Base-by-base conservation (phyloP, 2,797 vertebrate species). In the Girardinus metallicus region DNA sequence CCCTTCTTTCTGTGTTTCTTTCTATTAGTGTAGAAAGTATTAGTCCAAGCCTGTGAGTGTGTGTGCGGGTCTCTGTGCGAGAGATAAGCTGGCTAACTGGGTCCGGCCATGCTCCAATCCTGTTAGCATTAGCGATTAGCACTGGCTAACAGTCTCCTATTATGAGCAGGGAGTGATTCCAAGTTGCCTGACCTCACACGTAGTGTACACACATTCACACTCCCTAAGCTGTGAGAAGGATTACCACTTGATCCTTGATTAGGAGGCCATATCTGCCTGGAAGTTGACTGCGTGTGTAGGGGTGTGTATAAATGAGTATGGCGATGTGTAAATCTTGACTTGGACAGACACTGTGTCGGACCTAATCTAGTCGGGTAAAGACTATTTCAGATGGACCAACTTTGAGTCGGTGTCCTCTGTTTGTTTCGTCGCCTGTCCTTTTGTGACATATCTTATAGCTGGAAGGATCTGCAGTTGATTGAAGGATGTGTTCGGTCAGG, bases 161-260 rank as follows among this genome's bases (percentile, higher is more conserved):
- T 94, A 93, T 93, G 87, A 91, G 80, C 55, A 1, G 74, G 49
- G 81, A 86, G 83, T 89, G 88, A 93, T 94, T 94, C 88, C 75
- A 80, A 26, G 74, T 79, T 1, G 87, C 70, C 86, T 92, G 92
- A 94, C 92, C 91, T 75, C 88, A 85, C 91, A 86, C 88, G 83
- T 77, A 83, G 84, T 80, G 53, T 83, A 86, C 80, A 77, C 74
- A 86, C 18, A 84, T 46, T 77, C 79, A 87, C 73, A 81, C 85
- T 31, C 46, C 1, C 88, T 90, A 79, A 91, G 89, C 90, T 89
- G 87, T 85, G 80, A 86, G 81, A 87, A 79, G 88, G 93, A 94
- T 95, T 95, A 95, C 87, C 51, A 90, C 88, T 93, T 94, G 87
- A 93, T 93, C 92, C 93, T 93, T 92, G 91, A 94, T 95, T 93